Evolutionary conservation across 1,140 invertebrate genomes (phyloP).

Genomic region (Limonius californicus): DNA sequence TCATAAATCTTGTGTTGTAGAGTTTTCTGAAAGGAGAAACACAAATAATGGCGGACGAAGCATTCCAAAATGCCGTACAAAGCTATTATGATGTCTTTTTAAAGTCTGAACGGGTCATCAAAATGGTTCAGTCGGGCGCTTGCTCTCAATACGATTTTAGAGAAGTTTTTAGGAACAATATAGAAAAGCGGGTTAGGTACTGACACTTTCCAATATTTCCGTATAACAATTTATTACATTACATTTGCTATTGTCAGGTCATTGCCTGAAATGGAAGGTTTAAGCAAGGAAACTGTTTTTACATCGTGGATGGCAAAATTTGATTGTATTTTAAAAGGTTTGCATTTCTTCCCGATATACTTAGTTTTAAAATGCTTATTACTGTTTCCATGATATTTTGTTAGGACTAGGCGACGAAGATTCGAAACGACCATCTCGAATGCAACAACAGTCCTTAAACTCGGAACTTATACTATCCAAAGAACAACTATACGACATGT

Average conservation of each 20-base stretch:
- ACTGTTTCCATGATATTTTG: not conserved
- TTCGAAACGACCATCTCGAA: constrained; percentile 75
- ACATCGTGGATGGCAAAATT: constrained; percentile 99
- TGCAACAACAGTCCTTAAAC: constrained; percentile 84
- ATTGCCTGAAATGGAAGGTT: constrained; percentile 96
- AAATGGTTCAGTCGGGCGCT: constrained; percentile 95
- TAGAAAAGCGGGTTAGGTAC: constrained; percentile 91
- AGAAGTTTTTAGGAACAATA: constrained; percentile 97
- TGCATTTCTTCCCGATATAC: too few species aligned
- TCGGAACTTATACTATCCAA: constrained; percentile 91
- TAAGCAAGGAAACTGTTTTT: constrained; percentile 98
- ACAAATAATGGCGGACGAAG: constrained; percentile 97
- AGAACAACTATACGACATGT: constrained; percentile 99
- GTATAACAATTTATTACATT: too few species aligned
- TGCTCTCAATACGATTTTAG: constrained; percentile 98
- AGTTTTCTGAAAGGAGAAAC: constrained; percentile 92
- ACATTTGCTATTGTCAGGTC: constrained; percentile 56
- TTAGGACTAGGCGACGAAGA: constrained; percentile 72
- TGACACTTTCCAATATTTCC: constrained; percentile 15
- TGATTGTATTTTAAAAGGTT: constrained; percentile 95
- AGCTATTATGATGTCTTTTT: constrained; percentile 97
- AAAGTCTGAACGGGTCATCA: constrained; percentile 90
- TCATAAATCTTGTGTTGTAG: constrained; percentile 49
- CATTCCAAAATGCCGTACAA: constrained; percentile 97
- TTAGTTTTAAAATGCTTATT: constrained; percentile 8